Evolutionary conservation across 2,797 vertebrate genomes (phyloP), one percentile per base, ranked within the genome.

Genomic region (Decapterus maruadsi): DNA sequence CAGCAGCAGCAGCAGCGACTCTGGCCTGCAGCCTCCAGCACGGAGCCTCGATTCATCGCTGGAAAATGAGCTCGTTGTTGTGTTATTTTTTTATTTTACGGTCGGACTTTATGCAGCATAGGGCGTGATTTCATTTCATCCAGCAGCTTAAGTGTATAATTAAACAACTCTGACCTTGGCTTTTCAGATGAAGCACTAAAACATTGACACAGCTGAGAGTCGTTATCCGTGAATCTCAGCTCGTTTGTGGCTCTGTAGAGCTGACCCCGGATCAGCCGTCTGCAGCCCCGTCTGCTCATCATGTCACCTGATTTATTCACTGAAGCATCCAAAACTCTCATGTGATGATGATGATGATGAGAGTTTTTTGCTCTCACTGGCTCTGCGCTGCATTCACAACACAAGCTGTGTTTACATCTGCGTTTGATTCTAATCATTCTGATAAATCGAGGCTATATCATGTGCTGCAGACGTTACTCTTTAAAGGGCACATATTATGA

Each of bases 141-240:
- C 26, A 26, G 26, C n/a, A 22, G 22, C 48, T 6, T 1, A 26
- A 14, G 55, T 66, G 51, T 46, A 22, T 54, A 69, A 76, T 85
- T 50, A 73, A 69, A n/a, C 36, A 31, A 40, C 54, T 20, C 7
- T 4, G 8, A 36, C 29, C 43, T 60, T 63, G 4, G 26, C 6
- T 40, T 26, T 26, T 58, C 14, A 62, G 31, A 55, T 20, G 43
- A 3, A 17, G 65, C 69, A n/a, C 16, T 71, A 19, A 68, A 81
- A 72, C 58, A 51, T 64, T 68, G 72, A 54, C 29, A 22, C 62
- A 59, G 60, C 63, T 38, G 53, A 73, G 45, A 53, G 54, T 81
- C 26, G 72, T 78, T 66, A 85, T 57, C 68, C 26, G 54, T 78
- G 72, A 76, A 78, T 78, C 54, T 81, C 62, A 1, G 26, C 65